A percentile compares a stretch with the other conserved stretches of the same genome.
These are phyloP conservation scores for Drosophila neotestacea DNA, from an alignment of 2,888 invertebrate genomes.

Conservation along the genomic window DNA sequence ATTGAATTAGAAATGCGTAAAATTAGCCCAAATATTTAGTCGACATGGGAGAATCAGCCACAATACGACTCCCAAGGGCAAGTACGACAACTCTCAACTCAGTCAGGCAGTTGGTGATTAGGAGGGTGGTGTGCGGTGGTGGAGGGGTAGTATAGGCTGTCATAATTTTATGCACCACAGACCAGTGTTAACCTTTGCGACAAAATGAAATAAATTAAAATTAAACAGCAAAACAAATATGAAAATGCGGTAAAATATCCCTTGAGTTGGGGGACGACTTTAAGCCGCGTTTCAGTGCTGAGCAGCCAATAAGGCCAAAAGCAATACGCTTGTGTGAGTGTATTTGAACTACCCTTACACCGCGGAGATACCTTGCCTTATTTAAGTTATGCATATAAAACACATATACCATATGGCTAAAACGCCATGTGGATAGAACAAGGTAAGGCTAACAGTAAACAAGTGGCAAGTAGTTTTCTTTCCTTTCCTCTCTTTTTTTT, in stretches of 20 bases:
- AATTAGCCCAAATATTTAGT: conserved; percentile 57
- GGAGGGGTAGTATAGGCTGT: neutral
- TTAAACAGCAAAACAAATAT: conserved; percentile 49
- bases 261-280: conserved; percentile 42
- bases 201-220: conserved; percentile 51
- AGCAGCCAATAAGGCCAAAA: conserved; percentile 29
- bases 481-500: neutral
- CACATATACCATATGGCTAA: conserved; percentile 50
- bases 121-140: neutral
- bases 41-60: conserved; percentile 18
- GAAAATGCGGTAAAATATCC: conserved; percentile 48
- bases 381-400: conserved; percentile 47
- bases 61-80: conserved; percentile 5
- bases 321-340: neutral
- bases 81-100: conserved; percentile 1
- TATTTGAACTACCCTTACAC: neutral
- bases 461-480: conserved; percentile 31
- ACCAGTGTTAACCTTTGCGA: conserved; percentile 43
- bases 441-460: conserved; percentile 34
- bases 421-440: conserved; percentile 40
- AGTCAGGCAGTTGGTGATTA: neutral
- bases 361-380: conserved; percentile 26
- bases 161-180: conserved; percentile 47
- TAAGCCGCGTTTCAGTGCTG: conserved; percentile 19
- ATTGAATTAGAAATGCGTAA: conserved; percentile 67